phyloP scores from a whole-genome alignment of 2,888 invertebrate genomes.

The Lamellibrachia satsuma region DNA sequence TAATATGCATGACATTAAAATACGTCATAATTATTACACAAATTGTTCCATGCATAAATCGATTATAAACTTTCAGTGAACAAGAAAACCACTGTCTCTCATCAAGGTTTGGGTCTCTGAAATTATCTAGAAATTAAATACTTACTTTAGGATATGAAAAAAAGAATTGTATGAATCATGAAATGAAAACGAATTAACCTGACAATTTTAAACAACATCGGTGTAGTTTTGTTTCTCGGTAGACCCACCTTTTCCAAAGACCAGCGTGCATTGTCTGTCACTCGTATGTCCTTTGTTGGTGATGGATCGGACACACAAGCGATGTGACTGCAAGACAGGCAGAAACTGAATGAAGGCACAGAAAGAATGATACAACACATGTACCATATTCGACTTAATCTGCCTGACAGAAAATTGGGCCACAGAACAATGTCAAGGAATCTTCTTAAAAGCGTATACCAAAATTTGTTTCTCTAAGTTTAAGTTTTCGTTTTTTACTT shows the following conservation, averaged over 20 bases:
- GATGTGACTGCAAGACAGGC: slow-evolving; percentile 72
- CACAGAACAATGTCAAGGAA: too few relatives aligned
- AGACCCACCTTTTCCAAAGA: slow-evolving; percentile 81
- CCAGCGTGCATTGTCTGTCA: slow-evolving; percentile 98
- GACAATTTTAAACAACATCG: background rate
- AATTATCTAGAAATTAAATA: background rate
- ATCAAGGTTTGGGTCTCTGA: background rate
- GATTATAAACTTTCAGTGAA: background rate
- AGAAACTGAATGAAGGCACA: background rate
- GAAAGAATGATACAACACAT: background rate
- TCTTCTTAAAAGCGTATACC: too few relatives aligned
- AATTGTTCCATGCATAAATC: background rate
- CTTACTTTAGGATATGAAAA: background rate
- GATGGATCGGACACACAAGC: slow-evolving; percentile 95
- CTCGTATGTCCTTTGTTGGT: slow-evolving; percentile 91
- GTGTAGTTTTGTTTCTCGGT: background rate
- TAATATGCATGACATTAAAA: background rate
- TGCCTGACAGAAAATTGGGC: background rate
- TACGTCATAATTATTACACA: background rate
- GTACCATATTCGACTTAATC: background rate
- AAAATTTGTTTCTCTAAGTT: too few relatives aligned
- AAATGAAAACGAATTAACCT: background rate
- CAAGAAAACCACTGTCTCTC: background rate
- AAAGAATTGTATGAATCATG: background rate
- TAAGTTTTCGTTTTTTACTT: too few relatives aligned